Percentiles rank a stretch among this genome's conserved stretches.
Evolutionary conservation across 1,140 invertebrate genomes (phyloP).

Genomic region (Tetranychus cinnabarinus): DNA sequence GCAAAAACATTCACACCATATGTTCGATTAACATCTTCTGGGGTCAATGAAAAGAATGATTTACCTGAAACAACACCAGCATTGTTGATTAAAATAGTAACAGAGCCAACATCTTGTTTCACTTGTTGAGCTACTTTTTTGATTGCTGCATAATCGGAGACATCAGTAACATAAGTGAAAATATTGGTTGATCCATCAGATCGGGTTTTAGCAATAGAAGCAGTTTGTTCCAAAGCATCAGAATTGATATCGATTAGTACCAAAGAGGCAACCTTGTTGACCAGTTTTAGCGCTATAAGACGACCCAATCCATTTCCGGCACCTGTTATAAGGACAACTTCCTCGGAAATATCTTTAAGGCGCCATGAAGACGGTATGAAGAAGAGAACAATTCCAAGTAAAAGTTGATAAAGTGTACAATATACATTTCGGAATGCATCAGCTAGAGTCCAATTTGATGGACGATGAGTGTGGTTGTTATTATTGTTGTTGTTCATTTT

Average conservation of each 20-base stretch:
- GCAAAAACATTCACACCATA: slow-evolving; percentile 37
- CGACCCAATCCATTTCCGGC: slow-evolving; percentile 19
- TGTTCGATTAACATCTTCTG: slow-evolving; percentile 34
- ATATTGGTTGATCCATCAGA: slow-evolving; percentile 18
- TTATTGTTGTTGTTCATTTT: too few relatives aligned
- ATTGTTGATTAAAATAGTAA: slow-evolving; percentile 74
- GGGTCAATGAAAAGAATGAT: slow-evolving; percentile 54
- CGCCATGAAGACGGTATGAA: slow-evolving; percentile 25
- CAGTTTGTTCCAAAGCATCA: slow-evolving; percentile 11
- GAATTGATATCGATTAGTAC: slow-evolving; percentile 17
- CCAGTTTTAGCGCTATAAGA: slow-evolving; percentile 14
- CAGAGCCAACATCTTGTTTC: slow-evolving; percentile 49
- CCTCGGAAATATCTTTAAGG: slow-evolving; percentile 13
- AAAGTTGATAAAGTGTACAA: too few relatives aligned
- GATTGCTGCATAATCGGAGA: slow-evolving; percentile 51
- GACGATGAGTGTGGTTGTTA: too few relatives aligned
- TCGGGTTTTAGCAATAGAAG: neutral
- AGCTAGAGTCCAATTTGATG: too few relatives aligned
- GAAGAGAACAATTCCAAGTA: slow-evolving; percentile 18
- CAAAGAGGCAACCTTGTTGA: neutral
- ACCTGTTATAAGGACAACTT: slow-evolving; percentile 17
- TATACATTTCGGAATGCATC: too few relatives aligned
- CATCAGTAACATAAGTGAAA: slow-evolving; percentile 25
- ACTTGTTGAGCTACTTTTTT: slow-evolving; percentile 57
- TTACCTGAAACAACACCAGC: slow-evolving; percentile 73